A percentile compares a stretch with the other conserved stretches of the same genome.
Evolutionary conservation across 2,113 vertebrate genomes (phyloP).

Genomic region (Empidonax alnorum): DNA sequence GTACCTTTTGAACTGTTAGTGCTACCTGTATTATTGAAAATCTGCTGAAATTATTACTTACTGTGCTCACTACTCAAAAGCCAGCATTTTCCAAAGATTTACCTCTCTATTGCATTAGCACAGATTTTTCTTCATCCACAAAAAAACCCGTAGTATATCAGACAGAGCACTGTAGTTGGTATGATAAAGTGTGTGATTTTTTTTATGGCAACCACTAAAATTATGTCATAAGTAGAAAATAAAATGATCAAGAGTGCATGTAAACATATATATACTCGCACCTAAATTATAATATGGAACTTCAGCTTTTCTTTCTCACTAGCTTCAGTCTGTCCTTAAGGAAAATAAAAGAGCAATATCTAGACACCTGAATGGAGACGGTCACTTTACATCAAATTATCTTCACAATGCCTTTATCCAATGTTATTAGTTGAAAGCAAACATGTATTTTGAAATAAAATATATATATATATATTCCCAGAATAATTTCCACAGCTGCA

Average conservation of each 20-base stretch:
- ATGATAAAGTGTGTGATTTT: accelerated
- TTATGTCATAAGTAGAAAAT: background rate
- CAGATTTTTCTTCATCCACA: background rate
- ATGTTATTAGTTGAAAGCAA: background rate
- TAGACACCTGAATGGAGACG: background rate
- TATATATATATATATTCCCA: background rate
- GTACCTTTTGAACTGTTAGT: background rate
- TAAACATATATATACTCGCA: background rate
- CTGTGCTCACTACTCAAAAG: background rate
- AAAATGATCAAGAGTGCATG: background rate
- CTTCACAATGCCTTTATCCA: background rate
- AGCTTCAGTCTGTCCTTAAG: background rate
- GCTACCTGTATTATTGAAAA: background rate
- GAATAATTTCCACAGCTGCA: background rate
- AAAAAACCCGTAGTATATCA: background rate
- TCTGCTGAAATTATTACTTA: background rate
- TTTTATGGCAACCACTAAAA: background rate
- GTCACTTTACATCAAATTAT: background rate
- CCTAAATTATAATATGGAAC: background rate
- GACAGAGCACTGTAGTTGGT: background rate
- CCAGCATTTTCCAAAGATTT: background rate
- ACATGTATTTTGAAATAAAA: background rate
- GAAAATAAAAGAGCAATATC: background rate
- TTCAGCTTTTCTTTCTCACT: background rate
- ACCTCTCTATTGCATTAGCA: background rate